Base-by-base conservation (phyloP, 2,888 invertebrate species). In the Hypsopygia costalis region DNA sequence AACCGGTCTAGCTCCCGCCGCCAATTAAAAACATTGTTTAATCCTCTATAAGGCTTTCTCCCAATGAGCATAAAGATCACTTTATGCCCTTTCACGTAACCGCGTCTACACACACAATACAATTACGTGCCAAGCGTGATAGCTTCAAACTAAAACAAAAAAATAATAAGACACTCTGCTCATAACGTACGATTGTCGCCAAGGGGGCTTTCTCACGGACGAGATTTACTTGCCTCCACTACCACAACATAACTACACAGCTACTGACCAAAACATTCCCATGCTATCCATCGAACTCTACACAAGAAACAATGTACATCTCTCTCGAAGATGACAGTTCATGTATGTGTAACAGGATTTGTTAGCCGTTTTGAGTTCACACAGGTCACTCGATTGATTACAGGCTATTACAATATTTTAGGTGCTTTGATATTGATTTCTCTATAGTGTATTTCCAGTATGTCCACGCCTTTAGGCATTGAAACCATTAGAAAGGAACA, bases 131-230 rank as follows among this genome's bases (percentile, higher is more conserved):
- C 6, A 25, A 1, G 25, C 25, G n/a, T 25, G n/a, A 25, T 5
- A 25, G 25, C 25, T 25, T 25, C 2, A 8, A 5, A 5, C 21
- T 21, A 21, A 21, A 21, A 21, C 3, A 21, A 25, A 25, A 16
- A 16, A 16, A 16, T 16, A 33, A 47, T 45, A 49, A 44, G n/a
- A n/a, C n/a, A 3, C 21, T 25, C 62, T 57, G 55, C 39, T 31
- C 35, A 28, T 41, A n/a, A n/a, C 34, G 44, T 29, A 31, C 46
- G 41, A 51, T 44, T 53, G 71, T 78, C 75, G 79, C 81, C 80
- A 67, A 63, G 55, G 71, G 81, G 78, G 63, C 47, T 76, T 81
- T 82, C 81, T 72, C 81, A 82, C 81, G 77, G 56, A 35, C 45
- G 52, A 53, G 52, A 51, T 48, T 51, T 54, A 51, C 55, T 52